These are phyloP conservation scores for Perca flavescens DNA, from an alignment of 2,113 vertebrate genomes.

Conservation along the genomic window DNA sequence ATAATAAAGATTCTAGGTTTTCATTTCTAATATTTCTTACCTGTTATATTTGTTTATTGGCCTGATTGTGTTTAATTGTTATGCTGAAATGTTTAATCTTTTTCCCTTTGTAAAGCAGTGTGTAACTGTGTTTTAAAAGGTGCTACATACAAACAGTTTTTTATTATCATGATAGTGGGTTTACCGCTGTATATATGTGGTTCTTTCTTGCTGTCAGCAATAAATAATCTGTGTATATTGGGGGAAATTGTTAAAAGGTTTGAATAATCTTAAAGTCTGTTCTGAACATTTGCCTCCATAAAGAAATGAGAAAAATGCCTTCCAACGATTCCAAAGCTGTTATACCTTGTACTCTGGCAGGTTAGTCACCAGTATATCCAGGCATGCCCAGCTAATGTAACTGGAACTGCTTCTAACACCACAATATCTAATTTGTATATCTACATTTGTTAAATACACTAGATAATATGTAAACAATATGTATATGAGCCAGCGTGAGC, in stretches of 20 bases:
- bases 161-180: background rate
- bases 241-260: background rate
- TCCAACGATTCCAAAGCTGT: background rate
- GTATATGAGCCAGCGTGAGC: background rate
- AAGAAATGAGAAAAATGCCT: background rate
- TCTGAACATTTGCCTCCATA: too few relatives aligned
- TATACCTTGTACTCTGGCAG: background rate
- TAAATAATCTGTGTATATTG: background rate
- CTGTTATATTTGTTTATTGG: background rate
- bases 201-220: background rate
- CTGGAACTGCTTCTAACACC: background rate
- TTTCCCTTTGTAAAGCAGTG: background rate
- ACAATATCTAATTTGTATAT: background rate
- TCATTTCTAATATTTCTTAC: too few relatives aligned
- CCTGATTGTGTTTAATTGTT: background rate
- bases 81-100: background rate
- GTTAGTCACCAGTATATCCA: background rate
- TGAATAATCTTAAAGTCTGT: background rate
- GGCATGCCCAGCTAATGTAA: background rate
- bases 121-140: background rate
- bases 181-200: background rate
- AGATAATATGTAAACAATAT: background rate
- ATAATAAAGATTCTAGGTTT: too few relatives aligned
- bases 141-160: background rate
- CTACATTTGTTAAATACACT: background rate